phyloP scores from a whole-genome alignment of 1,140 invertebrate genomes.

The Pinna nobilis region DNA sequence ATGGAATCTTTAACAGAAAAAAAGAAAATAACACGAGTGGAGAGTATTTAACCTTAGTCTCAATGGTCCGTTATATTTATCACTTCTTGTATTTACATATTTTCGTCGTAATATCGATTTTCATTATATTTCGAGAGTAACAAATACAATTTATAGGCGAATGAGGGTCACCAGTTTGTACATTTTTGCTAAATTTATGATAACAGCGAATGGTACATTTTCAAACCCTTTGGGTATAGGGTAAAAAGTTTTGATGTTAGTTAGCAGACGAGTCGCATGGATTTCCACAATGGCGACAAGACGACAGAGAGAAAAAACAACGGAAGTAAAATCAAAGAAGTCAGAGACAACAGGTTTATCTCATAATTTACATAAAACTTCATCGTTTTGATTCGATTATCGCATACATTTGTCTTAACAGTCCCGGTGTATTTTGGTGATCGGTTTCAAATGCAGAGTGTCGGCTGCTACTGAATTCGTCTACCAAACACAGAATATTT shows the following conservation, averaged over 20 bases:
- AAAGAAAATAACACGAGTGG: no score
- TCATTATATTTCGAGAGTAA: no score
- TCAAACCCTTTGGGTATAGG: neutral
- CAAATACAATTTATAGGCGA: no score
- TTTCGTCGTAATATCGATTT: no score
- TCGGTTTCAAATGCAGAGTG: conserved; percentile 2
- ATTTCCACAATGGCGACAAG: conserved; percentile 54
- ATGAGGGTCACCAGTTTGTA: no score
- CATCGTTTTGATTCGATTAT: neutral
- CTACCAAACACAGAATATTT: neutral
- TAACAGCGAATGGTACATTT: no score
- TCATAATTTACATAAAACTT: neutral
- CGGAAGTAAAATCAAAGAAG: conserved; percentile 41
- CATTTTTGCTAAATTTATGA: no score
- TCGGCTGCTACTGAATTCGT: conserved; percentile 24
- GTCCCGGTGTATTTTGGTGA: no score
- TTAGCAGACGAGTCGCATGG: conserved; percentile 53
- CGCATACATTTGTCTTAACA: neutral
- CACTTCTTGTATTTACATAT: no score
- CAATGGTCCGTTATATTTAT: no score
- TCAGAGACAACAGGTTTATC: conserved; percentile 25
- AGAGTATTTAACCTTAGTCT: no score
- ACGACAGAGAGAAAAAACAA: conserved; percentile 45
- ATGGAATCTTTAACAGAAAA: no score
- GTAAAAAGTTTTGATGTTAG: conserved; percentile 18